phyloP scores from a whole-genome alignment of 2,888 invertebrate genomes.

The Pyrochroa serraticornis region DNA sequence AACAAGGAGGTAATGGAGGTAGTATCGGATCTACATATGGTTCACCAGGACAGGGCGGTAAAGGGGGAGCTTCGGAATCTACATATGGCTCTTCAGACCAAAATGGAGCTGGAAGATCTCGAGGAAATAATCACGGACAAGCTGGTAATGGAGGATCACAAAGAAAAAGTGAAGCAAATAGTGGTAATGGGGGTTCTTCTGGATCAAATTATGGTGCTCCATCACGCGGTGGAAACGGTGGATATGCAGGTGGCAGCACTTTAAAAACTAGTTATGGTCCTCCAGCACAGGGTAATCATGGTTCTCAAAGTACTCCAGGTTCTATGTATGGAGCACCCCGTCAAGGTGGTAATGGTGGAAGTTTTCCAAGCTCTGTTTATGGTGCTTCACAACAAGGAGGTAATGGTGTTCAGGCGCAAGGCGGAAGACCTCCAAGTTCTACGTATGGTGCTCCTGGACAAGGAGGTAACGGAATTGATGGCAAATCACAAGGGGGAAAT shows the following conservation, averaged over 20 bases:
- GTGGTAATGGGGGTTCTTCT: slow-evolving; percentile 16
- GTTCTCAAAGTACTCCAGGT: slow-evolving; percentile 32
- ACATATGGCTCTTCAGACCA: slow-evolving; percentile 32
- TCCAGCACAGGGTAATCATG: no score
- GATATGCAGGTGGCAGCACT: no score
- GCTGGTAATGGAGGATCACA: slow-evolving; percentile 12
- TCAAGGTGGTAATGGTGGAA: slow-evolving; percentile 26
- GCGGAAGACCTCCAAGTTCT: slow-evolving; percentile 36
- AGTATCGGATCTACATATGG: slow-evolving; percentile 34
- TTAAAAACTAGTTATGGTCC: no score
- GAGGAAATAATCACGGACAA: neutral
- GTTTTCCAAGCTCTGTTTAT: slow-evolving; percentile 40
- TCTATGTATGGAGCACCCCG: slow-evolving; percentile 56
- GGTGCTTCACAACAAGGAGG: slow-evolving; percentile 30
- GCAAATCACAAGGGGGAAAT: slow-evolving; percentile 32
- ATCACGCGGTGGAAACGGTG: no score
- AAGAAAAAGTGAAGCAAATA: slow-evolving; percentile 30
- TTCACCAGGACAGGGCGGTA: slow-evolving; percentile 24
- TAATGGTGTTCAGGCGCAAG: slow-evolving; percentile 24
- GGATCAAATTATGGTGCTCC: slow-evolving; percentile 4
- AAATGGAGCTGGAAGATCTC: neutral
- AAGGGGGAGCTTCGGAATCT: slow-evolving; percentile 25
- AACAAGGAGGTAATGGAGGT: slow-evolving; percentile 12
- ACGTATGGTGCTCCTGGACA: slow-evolving; percentile 30
- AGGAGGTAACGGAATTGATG: slow-evolving; percentile 38